Percentiles rank a stretch among this genome's conserved stretches.
Conservation (phyloP, 1,140 invertebrate genomes). For the Diabrotica undecimpunctata region DNA sequence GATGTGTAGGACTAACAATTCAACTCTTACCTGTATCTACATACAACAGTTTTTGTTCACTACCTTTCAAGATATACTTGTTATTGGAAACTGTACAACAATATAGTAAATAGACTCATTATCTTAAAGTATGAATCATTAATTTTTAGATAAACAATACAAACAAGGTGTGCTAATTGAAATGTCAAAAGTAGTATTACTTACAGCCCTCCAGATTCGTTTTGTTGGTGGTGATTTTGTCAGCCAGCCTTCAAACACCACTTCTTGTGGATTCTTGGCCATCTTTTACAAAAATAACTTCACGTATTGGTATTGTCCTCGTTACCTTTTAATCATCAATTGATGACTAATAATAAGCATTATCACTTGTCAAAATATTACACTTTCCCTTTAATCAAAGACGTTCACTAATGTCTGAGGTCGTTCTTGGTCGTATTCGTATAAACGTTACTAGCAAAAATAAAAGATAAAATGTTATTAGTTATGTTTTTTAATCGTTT, state of each 20-base stretch:
- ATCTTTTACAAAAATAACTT: conserved; percentile 32
- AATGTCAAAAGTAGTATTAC: conserved; percentile 46
- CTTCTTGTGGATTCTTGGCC: conserved; percentile 43
- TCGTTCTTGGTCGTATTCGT: no score
- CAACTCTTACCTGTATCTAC: no score
- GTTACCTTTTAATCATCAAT: not conserved
- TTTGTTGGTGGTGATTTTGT: conserved; percentile 89
- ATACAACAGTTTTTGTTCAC: no score
- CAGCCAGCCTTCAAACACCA: conserved; percentile 77
- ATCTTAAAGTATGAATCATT: conserved; percentile 36
- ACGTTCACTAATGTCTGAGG: no score
- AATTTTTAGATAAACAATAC: conserved; percentile 26
- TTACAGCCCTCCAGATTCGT: conserved; percentile 82
- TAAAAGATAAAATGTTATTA: no score
- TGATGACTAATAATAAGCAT: conserved; percentile 15
- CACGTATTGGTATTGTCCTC: not conserved
- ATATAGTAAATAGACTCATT: not conserved
- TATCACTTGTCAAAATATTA: conserved; percentile 12
- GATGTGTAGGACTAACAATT: no score
- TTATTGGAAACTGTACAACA: no score
- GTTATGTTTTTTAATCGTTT: no score
- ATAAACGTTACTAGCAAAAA: no score
- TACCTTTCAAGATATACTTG: no score
- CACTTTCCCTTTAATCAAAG: conserved; percentile 10
- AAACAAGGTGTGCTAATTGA: not conserved